phyloP scores from a whole-genome alignment of 2,797 vertebrate genomes.

The Cheirogaleus major region DNA sequence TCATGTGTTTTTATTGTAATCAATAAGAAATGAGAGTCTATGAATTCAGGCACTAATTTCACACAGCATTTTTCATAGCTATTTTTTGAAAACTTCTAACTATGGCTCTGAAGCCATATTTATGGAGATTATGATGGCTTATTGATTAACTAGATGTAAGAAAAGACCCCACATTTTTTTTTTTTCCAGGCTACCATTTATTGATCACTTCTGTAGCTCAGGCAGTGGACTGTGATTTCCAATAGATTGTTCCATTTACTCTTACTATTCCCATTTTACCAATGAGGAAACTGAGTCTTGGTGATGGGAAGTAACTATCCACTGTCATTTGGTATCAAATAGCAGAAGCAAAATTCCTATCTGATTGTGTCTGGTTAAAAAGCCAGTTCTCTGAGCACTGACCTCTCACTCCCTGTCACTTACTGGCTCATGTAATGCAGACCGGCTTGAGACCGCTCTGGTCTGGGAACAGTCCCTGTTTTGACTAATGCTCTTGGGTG shows the following conservation, averaged over 20 bases:
- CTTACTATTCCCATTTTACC: background rate
- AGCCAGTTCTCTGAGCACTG: background rate
- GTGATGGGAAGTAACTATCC: background rate
- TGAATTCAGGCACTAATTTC: background rate
- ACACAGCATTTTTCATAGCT: background rate
- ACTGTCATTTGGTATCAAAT: background rate
- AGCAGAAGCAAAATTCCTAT: background rate
- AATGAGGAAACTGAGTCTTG: background rate
- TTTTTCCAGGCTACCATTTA: rapidly evolving
- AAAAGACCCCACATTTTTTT: rapidly evolving
- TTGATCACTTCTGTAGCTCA: background rate
- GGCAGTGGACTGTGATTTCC: background rate
- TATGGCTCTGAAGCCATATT: background rate
- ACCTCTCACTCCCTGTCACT: background rate
- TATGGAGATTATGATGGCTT: too few species aligned
- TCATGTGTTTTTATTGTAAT: background rate
- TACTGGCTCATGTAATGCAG: background rate
- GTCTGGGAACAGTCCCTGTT: slow-evolving; percentile 35
- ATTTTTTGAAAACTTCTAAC: background rate
- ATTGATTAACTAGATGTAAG: background rate
- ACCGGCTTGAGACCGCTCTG: background rate
- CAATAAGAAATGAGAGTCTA: background rate
- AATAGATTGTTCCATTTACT: background rate
- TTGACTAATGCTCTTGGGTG: background rate
- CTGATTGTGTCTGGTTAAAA: background rate